A percentile compares a stretch with the other conserved stretches of the same genome.
Evolutionary conservation across 1,140 invertebrate species (phyloP).

Genomic region (Spodoptera frugiperda): DNA sequence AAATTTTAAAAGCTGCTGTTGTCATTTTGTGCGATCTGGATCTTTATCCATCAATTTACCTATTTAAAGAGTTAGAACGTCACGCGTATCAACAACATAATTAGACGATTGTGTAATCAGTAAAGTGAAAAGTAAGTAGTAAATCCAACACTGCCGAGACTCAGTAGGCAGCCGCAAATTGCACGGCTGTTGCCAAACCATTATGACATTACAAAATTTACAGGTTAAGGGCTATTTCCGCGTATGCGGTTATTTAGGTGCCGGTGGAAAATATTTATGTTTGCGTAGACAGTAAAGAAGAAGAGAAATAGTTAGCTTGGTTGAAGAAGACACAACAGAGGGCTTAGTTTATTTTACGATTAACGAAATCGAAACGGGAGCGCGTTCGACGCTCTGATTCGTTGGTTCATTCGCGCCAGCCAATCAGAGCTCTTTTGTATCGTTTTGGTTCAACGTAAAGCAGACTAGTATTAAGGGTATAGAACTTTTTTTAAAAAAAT

Average conservation of each 20-base stretch:
- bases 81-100: constrained; percentile 21
- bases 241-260: constrained; percentile 9
- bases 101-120: constrained; percentile 17
- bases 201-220: constrained; percentile 3
- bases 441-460: too few relatives aligned
- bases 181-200: constrained; percentile 9
- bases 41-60: too few relatives aligned
- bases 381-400: too few relatives aligned
- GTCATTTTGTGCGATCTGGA: too few relatives aligned
- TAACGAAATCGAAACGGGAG: too few relatives aligned
- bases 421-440: too few relatives aligned
- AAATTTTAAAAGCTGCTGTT: too few relatives aligned
- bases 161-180: constrained; percentile 13
- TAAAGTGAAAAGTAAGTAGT: constrained; percentile 11
- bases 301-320: not conserved
- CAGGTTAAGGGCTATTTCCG: constrained; percentile 24
- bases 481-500: too few relatives aligned
- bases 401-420: too few relatives aligned
- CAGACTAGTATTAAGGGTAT: too few relatives aligned
- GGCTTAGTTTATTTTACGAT: too few relatives aligned
- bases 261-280: not conserved
- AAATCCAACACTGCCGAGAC: not conserved
- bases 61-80: not conserved
- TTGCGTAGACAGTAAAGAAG: not conserved
- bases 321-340: too few relatives aligned